Conservation (phyloP, 2,888 invertebrate species). For the Pristionchus maxplancki region DNA sequence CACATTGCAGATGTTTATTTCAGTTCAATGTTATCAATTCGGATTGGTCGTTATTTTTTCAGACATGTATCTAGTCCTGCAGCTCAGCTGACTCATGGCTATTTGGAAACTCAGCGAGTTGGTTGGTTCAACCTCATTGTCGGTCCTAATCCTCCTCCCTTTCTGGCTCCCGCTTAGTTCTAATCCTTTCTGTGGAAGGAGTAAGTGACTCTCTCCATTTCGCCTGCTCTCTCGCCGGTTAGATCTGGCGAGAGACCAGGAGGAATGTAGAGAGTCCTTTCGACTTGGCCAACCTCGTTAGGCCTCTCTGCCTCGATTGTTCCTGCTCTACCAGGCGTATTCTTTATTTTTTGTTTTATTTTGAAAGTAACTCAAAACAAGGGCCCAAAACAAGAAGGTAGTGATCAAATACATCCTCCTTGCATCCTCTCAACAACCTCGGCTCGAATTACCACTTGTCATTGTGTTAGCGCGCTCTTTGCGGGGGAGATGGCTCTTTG, state of each 20-base stretch:
- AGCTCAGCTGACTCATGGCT: constrained; percentile 6
- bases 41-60: too few relatives aligned
- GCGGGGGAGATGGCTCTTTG: not conserved
- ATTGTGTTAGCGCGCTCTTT: not conserved
- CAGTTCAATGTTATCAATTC: too few relatives aligned
- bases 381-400: not conserved
- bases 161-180: not conserved
- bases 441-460: constrained; percentile 26
- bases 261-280: not conserved
- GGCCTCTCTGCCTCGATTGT: not conserved
- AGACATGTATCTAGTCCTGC: not conserved
- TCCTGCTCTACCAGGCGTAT: not conserved
- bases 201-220: not conserved
- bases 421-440: not conserved
- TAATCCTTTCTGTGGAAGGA: not conserved
- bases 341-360: not conserved
- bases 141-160: not conserved
- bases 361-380: not conserved
- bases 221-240: not conserved
- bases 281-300: not conserved
- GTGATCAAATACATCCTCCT: not conserved
- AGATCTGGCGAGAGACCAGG: not conserved
- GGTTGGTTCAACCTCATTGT: not conserved
- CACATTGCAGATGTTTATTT: too few relatives aligned
- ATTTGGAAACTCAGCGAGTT: not conserved